Evolutionary conservation across 2,113 vertebrate genomes (phyloP).

Genomic region (Boulengeromyrus knoepffleri): DNA sequence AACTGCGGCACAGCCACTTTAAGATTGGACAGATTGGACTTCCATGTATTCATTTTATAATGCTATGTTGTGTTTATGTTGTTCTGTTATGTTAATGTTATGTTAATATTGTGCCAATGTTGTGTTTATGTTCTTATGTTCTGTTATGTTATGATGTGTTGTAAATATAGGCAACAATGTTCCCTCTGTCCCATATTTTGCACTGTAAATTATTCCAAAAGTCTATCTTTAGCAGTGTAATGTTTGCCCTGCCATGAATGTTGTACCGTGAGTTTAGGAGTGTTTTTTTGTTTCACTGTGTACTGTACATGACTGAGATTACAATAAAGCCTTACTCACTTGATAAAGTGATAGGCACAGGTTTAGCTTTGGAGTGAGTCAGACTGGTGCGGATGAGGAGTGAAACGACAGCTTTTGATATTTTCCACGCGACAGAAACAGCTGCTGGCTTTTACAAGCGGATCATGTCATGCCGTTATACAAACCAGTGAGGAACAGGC

Average conservation of each 20-base stretch:
- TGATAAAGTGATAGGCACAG: background rate
- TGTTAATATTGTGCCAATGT: background rate
- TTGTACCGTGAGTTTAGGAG: background rate
- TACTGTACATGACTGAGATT: background rate
- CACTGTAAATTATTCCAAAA: background rate
- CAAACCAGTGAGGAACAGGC: background rate
- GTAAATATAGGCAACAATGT: background rate
- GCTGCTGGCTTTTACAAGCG: background rate
- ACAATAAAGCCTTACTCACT: background rate
- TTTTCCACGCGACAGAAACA: background rate
- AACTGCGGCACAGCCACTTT: background rate
- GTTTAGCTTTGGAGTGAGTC: background rate
- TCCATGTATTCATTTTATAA: background rate
- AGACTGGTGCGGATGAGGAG: background rate
- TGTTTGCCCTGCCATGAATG: background rate
- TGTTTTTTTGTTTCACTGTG: background rate
- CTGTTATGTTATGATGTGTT: background rate
- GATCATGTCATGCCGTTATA: background rate
- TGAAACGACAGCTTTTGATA: background rate
- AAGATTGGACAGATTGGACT: background rate
- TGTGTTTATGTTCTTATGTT: background rate
- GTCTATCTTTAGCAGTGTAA: background rate
- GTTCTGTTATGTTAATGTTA: background rate
- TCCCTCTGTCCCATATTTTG: background rate
- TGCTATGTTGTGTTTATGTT: background rate